These are phyloP conservation scores for Cydia amplana DNA, from an alignment of 1,140 invertebrate genomes.

Conservation along the genomic window DNA sequence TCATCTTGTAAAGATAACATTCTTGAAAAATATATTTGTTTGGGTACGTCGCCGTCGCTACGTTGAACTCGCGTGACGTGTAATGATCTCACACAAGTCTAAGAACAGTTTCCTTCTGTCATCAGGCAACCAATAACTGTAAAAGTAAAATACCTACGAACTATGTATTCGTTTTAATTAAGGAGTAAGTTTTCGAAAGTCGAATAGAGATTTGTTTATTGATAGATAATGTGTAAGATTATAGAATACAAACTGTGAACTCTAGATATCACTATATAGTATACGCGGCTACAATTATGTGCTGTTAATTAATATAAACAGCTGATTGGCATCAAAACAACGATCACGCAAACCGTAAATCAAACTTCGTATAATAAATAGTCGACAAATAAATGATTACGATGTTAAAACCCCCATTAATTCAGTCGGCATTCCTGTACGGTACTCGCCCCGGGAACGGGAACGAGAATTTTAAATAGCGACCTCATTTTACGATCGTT, in stretches of 20 bases:
- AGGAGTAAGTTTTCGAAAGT: no score
- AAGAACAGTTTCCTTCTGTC: not conserved
- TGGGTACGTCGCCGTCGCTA: not conserved
- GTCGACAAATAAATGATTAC: slow-evolving; percentile 32
- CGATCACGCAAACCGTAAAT: not conserved
- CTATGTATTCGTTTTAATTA: not conserved
- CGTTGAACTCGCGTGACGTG: not conserved
- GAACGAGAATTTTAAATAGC: slow-evolving; percentile 59
- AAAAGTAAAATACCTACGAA: not conserved
- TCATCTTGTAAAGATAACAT: slow-evolving; percentile 4
- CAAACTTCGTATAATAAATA: slow-evolving; percentile 1
- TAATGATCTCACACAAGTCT: not conserved
- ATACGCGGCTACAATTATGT: no score
- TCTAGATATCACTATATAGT: no score
- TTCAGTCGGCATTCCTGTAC: slow-evolving; percentile 54
- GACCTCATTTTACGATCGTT: slow-evolving; percentile 55
- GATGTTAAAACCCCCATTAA: slow-evolving; percentile 39
- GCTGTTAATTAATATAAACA: not conserved
- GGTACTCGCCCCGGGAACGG: slow-evolving; percentile 41
- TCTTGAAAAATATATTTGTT: not conserved
- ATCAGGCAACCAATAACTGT: not conserved
- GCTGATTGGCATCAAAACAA: not conserved
- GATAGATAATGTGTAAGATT: no score
- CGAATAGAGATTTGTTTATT: no score
- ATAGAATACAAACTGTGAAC: no score